Evolutionary conservation across 2,888 invertebrate species (phyloP).

Genomic region (Epirrhoe tristata): DNA sequence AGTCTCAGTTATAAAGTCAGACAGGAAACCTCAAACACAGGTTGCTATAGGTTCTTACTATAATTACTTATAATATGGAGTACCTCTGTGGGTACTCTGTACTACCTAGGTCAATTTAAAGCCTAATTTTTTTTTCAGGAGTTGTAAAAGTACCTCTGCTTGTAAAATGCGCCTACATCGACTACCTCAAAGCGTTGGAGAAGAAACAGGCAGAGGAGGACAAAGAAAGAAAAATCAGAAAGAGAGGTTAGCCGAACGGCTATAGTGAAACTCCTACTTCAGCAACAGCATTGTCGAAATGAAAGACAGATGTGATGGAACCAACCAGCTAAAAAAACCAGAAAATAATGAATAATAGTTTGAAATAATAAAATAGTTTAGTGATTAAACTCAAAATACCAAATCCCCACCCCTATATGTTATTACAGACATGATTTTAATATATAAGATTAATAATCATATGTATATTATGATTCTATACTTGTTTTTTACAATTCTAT

Average conservation of each 20-base stretch:
- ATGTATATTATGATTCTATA: no score
- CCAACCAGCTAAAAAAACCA: conserved; percentile 8
- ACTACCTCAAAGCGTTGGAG: conserved; percentile 68
- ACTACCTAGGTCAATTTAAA: no score
- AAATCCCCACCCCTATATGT: neutral
- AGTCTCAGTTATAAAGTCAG: no score
- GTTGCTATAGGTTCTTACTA: no score
- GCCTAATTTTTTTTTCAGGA: conserved; percentile 55
- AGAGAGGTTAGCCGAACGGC: conserved; percentile 47
- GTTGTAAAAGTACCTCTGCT: conserved; percentile 74
- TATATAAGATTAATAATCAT: no score
- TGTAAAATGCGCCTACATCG: conserved; percentile 75
- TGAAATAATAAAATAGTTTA: neutral
- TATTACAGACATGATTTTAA: no score
- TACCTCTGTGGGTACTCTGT: no score
- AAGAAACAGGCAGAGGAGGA: conserved; percentile 58
- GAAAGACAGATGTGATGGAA: neutral
- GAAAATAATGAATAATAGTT: conserved; percentile 1
- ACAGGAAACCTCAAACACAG: no score
- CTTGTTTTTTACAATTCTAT: no score
- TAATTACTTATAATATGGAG: no score
- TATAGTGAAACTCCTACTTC: neutral
- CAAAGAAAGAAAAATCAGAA: conserved; percentile 64
- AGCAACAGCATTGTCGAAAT: neutral
- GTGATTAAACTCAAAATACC: conserved; percentile 1